Evolutionary conservation across 2,113 vertebrate species (phyloP).

Genomic region (Polypterus bichir): DNA sequence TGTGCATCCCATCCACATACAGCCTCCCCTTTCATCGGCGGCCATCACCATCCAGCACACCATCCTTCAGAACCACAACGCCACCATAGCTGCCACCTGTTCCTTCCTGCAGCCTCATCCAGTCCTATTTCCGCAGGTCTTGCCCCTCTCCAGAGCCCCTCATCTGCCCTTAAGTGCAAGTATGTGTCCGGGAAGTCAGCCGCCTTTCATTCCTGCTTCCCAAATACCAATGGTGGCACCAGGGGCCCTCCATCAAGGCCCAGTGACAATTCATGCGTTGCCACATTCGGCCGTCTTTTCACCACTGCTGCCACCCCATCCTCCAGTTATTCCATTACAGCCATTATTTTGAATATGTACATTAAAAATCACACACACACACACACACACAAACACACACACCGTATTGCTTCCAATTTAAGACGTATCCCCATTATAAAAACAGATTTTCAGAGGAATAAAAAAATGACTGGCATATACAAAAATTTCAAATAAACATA

Average conservation of each 20-base stretch:
- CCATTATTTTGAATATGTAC: constrained; percentile 51
- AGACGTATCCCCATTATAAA: no score
- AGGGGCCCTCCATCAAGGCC: constrained; percentile 43
- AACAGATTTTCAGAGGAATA: no score
- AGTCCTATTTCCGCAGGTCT: constrained; percentile 54
- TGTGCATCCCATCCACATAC: constrained; percentile 51
- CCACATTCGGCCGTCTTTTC: constrained; percentile 50
- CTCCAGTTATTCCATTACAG: constrained; percentile 59
- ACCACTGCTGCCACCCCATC: constrained; percentile 51
- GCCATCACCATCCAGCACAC: constrained; percentile 63
- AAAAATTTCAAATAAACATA: no score
- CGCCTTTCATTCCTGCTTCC: constrained; percentile 39
- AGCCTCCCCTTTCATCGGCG: constrained; percentile 50
- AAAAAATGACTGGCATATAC: no score
- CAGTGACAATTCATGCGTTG: constrained; percentile 51
- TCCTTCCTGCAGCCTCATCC: constrained; percentile 54
- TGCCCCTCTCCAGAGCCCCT: constrained; percentile 47
- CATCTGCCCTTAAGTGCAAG: constrained; percentile 42
- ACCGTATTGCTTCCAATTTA: no score
- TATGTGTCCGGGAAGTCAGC: constrained; percentile 38
- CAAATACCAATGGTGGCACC: constrained; percentile 54
- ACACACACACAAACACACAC: background rate
- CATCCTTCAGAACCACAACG: constrained; percentile 54
- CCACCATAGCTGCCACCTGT: constrained; percentile 28
- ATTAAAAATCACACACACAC: background rate